phyloP scores from a whole-genome alignment of 2,888 invertebrate species.

The Trimorus sp. region DNA sequence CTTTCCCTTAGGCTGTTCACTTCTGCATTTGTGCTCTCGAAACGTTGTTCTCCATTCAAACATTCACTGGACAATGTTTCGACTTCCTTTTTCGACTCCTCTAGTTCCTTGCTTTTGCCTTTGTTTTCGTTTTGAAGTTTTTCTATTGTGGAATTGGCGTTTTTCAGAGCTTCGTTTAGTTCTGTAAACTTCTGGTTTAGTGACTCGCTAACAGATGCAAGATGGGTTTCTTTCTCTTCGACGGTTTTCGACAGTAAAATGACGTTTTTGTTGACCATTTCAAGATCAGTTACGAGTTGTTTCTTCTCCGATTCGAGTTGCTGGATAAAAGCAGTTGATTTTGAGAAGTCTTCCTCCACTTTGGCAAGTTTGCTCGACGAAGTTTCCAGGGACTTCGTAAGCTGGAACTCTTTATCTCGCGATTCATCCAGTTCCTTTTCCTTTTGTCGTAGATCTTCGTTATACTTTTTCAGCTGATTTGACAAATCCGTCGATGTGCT shows the following conservation, averaged over 20 bases:
- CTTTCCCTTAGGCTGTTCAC: conserved; percentile 69
- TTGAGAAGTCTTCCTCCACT: conserved; percentile 68
- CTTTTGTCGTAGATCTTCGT: conserved; percentile 77
- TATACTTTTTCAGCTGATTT: conserved; percentile 80
- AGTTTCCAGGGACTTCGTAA: conserved; percentile 70
- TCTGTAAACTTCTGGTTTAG: conserved; percentile 54
- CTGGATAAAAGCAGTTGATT: conserved; percentile 62
- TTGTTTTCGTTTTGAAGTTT: conserved; percentile 60
- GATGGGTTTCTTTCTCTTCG: conserved; percentile 68
- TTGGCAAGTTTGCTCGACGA: conserved; percentile 70
- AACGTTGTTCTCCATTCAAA: conserved; percentile 67
- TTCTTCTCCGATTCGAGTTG: conserved; percentile 70
- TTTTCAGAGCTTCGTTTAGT: conserved; percentile 69
- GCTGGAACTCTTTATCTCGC: conserved; percentile 70
- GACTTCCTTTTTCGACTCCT: conserved; percentile 64
- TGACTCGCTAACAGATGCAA: conserved; percentile 63
- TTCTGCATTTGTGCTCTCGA: conserved; percentile 57
- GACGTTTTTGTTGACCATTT: conserved; percentile 66
- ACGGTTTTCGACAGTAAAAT: conserved; percentile 57
- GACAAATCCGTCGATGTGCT: conserved; percentile 85
- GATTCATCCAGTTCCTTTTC: conserved; percentile 79
- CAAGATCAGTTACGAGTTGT: conserved; percentile 68
- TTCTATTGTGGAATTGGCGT: conserved; percentile 64
- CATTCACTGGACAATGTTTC: conserved; percentile 68
- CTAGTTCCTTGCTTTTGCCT: conserved; percentile 65